A percentile compares a stretch with the other conserved stretches of the same genome.
Conservation (phyloP, 2,888 invertebrate genomes). For the Cheilosia pagana region DNA sequence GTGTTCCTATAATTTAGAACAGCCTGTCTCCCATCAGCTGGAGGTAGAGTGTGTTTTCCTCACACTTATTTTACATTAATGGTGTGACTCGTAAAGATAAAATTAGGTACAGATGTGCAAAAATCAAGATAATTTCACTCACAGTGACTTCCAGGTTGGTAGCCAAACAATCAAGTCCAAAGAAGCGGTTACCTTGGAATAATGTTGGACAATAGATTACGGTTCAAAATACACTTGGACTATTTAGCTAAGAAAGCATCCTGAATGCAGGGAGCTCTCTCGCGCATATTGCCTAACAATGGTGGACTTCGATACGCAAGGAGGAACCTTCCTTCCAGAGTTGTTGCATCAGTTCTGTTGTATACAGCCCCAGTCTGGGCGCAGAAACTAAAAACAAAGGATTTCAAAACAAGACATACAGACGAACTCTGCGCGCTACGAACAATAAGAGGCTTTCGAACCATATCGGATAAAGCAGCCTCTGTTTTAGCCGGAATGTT, state of each 20-base stretch:
- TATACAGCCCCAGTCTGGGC: neutral
- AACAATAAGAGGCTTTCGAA: neutral
- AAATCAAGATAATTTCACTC: too few species aligned
- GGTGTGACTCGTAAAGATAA: too few species aligned
- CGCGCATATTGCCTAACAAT: neutral
- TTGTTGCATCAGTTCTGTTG: neutral
- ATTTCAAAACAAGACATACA: conserved; percentile 1
- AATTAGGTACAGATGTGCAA: too few species aligned
- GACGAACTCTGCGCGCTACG: neutral
- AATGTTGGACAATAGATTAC: neutral
- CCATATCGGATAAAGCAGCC: neutral
- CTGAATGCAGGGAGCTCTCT: neutral
- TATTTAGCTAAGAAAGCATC: neutral
- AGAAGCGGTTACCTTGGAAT: neutral
- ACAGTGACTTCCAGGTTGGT: too few species aligned
- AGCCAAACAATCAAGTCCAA: neutral
- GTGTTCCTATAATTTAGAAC: too few species aligned
- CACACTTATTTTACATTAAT: too few species aligned
- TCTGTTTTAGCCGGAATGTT: neutral
- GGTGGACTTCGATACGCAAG: neutral
- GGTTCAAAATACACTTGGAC: neutral
- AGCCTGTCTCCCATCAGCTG: too few species aligned
- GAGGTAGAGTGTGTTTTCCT: too few species aligned
- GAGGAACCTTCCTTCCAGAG: neutral
- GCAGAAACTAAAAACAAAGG: neutral